These are phyloP conservation scores for Myzus persicae DNA, from an alignment of 1,140 invertebrate species.

Conservation along the genomic window DNA sequence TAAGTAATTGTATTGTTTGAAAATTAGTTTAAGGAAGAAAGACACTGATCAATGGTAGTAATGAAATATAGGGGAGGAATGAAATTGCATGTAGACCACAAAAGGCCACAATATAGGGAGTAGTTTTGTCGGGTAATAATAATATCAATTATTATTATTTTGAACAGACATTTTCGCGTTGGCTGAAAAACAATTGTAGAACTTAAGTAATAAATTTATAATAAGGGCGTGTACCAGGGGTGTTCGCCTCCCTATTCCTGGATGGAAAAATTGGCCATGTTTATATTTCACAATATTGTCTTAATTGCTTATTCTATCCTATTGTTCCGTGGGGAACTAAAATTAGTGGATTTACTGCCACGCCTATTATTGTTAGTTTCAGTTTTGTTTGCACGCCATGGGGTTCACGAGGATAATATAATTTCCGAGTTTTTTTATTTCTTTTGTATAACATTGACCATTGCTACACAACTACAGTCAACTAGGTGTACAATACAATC, in stretches of 20 bases:
- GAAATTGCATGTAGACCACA: neutral
- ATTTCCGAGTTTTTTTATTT: neutral
- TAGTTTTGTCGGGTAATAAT: neutral
- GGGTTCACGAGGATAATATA: neutral
- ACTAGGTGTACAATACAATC: neutral
- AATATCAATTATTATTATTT: conserved; percentile 32
- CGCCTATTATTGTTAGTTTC: neutral
- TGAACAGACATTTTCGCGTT: neutral
- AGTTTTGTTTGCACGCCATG: conserved; percentile 18
- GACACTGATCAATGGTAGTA: neutral
- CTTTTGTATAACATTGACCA: neutral
- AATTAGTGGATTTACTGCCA: conserved; percentile 20
- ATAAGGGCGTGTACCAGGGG: conserved; percentile 23
- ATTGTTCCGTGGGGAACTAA: neutral
- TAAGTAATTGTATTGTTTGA: neutral
- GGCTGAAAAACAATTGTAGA: neutral
- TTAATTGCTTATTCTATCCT: conserved; percentile 34
- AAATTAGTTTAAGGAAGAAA: neutral
- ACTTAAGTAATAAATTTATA: conserved; percentile 19
- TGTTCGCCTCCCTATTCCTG: neutral
- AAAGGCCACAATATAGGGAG: neutral
- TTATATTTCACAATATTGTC: conserved; percentile 27
- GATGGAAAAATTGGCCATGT: conserved; percentile 25
- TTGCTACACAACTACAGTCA: neutral
- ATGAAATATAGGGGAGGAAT: neutral